phyloP scores from a whole-genome alignment of 2,113 vertebrate genomes.

The Ursus arctos region DNA sequence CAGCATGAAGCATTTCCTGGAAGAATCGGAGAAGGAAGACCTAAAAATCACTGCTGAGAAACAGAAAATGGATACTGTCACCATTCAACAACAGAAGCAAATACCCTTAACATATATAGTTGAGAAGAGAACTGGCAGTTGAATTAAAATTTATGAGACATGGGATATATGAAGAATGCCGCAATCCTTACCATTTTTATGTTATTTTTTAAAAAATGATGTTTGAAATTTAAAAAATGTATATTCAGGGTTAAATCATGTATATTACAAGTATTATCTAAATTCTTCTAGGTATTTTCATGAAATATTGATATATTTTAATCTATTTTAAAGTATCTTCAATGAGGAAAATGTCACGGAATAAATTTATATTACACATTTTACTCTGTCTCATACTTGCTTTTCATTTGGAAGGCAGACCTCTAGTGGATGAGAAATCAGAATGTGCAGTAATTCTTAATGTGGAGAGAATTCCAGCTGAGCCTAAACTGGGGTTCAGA shows the following conservation, averaged over 20 bases:
- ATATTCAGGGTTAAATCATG: constrained; percentile 66
- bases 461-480: neutral
- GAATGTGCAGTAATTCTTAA: neutral
- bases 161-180: constrained; percentile 34
- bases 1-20: constrained; percentile 88
- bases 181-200: constrained; percentile 33
- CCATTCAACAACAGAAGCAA: constrained; percentile 82
- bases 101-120: constrained; percentile 82
- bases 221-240: constrained; percentile 51
- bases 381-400: neutral
- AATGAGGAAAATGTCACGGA: constrained; percentile 65
- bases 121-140: constrained; percentile 76
- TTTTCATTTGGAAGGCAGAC: constrained; percentile 31
- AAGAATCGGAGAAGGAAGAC: constrained; percentile 78
- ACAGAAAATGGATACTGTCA: constrained; percentile 78
- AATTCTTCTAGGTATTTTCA: constrained; percentile 69
- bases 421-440: neutral
- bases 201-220: constrained; percentile 59
- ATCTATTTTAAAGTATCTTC: constrained; percentile 67
- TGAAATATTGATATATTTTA: constrained; percentile 74
- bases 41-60: constrained; percentile 75
- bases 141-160: constrained; percentile 63
- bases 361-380: constrained; percentile 70
- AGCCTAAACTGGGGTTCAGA: neutral
- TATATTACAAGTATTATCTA: constrained; percentile 60